phyloP scores from a whole-genome alignment of 2,113 vertebrate species.

The Stegastes partitus region DNA sequence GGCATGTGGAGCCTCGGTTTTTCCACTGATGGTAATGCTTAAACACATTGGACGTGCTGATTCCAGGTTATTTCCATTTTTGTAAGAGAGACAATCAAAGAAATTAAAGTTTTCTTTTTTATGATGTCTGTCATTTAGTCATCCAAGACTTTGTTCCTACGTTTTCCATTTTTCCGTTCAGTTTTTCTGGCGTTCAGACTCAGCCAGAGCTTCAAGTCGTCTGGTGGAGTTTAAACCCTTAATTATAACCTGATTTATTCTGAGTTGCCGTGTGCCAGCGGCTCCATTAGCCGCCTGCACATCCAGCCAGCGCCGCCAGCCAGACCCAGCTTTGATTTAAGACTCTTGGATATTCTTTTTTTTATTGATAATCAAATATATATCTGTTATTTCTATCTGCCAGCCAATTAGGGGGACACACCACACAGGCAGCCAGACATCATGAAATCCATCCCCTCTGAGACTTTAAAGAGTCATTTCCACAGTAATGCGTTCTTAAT shows the following conservation, averaged over 20 bases:
- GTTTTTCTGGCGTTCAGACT: no score
- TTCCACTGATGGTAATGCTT: no score
- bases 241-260: slow-evolving; percentile 9
- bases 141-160: no score
- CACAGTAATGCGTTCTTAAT: slow-evolving; percentile 36
- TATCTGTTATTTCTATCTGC: not conserved
- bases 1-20: no score
- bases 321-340: not conserved
- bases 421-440: not conserved
- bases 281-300: not conserved
- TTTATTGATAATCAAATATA: not conserved
- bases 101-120: no score
- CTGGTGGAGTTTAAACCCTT: slow-evolving; percentile 1
- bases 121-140: no score
- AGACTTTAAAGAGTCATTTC: slow-evolving; percentile 31
- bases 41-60: no score
- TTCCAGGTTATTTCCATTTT: no score
- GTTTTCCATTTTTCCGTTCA: no score
- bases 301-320: not conserved
- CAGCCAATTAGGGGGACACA: slow-evolving; percentile 13
- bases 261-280: not conserved
- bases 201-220: not conserved
- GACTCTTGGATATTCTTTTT: not conserved
- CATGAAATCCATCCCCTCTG: not conserved
- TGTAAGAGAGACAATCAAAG: no score